These are phyloP conservation scores for Oryzias woworae DNA, from an alignment of 2,113 vertebrate genomes.

Conservation along the genomic window DNA sequence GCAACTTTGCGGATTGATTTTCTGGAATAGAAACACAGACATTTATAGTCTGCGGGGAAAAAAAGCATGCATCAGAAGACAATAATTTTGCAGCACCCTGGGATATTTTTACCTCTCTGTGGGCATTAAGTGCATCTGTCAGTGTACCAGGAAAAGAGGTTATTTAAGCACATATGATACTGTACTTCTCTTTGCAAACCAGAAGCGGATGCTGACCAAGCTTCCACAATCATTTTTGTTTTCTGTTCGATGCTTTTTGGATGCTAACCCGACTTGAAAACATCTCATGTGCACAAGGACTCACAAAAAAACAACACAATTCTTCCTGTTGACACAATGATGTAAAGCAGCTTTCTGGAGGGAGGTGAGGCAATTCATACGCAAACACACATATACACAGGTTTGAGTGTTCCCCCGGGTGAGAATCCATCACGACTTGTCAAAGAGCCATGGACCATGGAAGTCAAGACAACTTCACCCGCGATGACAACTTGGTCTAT, in stretches of 20 bases:
- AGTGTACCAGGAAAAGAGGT: slow-evolving; percentile 34
- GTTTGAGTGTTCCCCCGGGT: slow-evolving; percentile 19
- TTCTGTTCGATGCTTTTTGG: slow-evolving; percentile 35
- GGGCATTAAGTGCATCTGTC: slow-evolving; percentile 57
- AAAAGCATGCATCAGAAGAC: slow-evolving; percentile 45
- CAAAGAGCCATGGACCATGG: slow-evolving; percentile 30
- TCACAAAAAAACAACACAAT: not conserved
- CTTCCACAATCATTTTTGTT: slow-evolving; percentile 13
- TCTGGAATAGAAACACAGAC: slow-evolving; percentile 47
- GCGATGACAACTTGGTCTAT: slow-evolving; percentile 48
- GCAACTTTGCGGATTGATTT: slow-evolving; percentile 50
- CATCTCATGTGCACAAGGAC: too few relatives aligned
- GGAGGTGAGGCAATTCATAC: slow-evolving; percentile 7
- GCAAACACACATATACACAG: slow-evolving; percentile 13
- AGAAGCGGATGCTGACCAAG: slow-evolving; percentile 43
- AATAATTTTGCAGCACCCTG: slow-evolving; percentile 49
- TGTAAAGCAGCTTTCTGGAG: not conserved
- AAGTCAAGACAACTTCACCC: slow-evolving; percentile 36
- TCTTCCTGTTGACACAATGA: not conserved
- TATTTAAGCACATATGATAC: slow-evolving; percentile 32
- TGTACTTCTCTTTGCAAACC: slow-evolving; percentile 33
- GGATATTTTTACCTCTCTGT: slow-evolving; percentile 61
- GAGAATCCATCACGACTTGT: slow-evolving; percentile 49
- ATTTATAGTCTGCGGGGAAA: slow-evolving; percentile 45
- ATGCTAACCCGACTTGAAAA: slow-evolving; percentile 33